A percentile compares a stretch with the other conserved stretches of the same genome.
Conservation (phyloP, 2,888 invertebrate species). For the Pardosa pseudoannulata region DNA sequence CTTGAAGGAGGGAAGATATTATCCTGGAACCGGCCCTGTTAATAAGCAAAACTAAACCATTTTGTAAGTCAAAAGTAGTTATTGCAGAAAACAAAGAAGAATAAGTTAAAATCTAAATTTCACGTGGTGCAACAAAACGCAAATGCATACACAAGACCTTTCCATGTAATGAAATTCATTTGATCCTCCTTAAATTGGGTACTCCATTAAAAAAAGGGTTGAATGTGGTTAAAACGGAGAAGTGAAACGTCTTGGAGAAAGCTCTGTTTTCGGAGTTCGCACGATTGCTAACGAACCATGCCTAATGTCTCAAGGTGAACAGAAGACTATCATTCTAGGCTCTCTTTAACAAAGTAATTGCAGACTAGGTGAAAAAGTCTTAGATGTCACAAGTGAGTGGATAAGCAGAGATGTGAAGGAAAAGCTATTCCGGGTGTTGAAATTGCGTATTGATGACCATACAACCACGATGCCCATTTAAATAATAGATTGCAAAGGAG, state of each 20-base stretch:
- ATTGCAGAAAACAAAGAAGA: too few relatives aligned
- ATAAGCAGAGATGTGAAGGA: neutral
- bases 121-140: too few relatives aligned
- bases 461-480: too few relatives aligned
- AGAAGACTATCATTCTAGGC: neutral
- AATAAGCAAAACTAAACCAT: too few relatives aligned
- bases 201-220: neutral
- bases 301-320: constrained; percentile 18
- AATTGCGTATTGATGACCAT: neutral
- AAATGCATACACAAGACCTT: too few relatives aligned
- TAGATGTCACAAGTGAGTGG: constrained; percentile 7
- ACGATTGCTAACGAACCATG: constrained; percentile 8
- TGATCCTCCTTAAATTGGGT: neutral
- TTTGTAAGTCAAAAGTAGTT: too few relatives aligned
- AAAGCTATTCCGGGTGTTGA: neutral
- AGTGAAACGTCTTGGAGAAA: neutral
- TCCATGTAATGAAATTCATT: constrained; percentile 1
- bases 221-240: constrained; percentile 18
- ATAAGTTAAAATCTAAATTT: too few relatives aligned
- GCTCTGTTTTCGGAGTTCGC: neutral
- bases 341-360: constrained; percentile 28
- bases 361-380: constrained; percentile 7
- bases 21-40: too few relatives aligned
- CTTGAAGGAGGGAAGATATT: too few relatives aligned
- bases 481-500: too few relatives aligned